Conservation (phyloP, 2,797 vertebrate species). For the Enteromius paludinosus region DNA sequence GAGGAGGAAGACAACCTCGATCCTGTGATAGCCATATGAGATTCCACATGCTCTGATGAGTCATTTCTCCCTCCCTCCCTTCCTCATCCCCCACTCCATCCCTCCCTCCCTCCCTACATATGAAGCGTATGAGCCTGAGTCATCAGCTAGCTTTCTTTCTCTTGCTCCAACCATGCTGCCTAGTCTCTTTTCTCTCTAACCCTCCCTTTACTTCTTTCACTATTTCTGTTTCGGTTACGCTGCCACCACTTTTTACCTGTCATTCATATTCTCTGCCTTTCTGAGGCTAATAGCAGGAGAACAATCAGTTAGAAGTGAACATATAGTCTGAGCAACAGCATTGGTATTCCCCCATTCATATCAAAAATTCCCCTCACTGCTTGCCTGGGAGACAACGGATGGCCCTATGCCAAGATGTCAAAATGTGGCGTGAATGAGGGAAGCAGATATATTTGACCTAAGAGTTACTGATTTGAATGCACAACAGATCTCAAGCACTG, state of each 20-base stretch:
- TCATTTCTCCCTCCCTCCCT: conserved; percentile 85
- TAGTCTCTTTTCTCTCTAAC: conserved; percentile 83
- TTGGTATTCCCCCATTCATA: conserved; percentile 51
- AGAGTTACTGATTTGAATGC: conserved; percentile 34
- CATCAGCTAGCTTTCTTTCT: conserved; percentile 56
- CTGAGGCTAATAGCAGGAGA: conserved; percentile 16
- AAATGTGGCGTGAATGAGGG: conserved; percentile 14
- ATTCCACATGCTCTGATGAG: conserved; percentile 91
- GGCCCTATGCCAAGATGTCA: conserved; percentile 29
- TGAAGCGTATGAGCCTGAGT: conserved; percentile 60
- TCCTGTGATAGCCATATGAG: conserved; percentile 93
- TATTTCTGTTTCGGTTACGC: conserved; percentile 48
- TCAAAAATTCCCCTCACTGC: conserved; percentile 41
- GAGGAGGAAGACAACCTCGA: conserved; percentile 71
- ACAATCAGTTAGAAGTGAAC: not conserved
- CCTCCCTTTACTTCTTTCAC: conserved; percentile 47
- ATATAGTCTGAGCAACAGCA: not conserved
- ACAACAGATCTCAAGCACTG: not conserved
- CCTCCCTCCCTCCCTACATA: conserved; percentile 71
- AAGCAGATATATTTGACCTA: conserved; percentile 41
- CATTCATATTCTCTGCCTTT: conserved; percentile 60
- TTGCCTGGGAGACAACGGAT: conserved; percentile 15
- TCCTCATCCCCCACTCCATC: conserved; percentile 59
- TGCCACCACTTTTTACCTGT: conserved; percentile 61
- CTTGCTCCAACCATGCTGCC: conserved; percentile 58